Evolutionary conservation across 37 sponge, comb jelly and placozoan genomes (phyloP).

Genomic region (Sycon ciliatum): DNA sequence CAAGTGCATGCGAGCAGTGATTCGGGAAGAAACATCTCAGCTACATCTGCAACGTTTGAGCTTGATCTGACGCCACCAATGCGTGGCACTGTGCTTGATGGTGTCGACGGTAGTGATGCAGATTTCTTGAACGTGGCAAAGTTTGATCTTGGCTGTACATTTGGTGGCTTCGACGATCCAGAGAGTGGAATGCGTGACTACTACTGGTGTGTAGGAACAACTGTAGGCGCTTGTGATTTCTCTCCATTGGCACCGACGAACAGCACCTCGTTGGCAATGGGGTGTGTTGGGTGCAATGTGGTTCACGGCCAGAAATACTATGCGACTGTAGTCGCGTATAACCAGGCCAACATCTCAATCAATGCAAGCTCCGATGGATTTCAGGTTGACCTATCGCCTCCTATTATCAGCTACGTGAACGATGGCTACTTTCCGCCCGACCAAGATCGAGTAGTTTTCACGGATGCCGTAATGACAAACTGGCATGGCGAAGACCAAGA

Average conservation of each 20-base stretch:
- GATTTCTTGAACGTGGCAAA: not conserved
- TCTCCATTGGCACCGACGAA: not conserved
- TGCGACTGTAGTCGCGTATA: not conserved
- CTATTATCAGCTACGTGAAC: not conserved
- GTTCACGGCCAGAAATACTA: not conserved
- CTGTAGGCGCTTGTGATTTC: not conserved
- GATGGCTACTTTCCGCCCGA: not conserved
- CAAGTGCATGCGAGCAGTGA: not conserved
- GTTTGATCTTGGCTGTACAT: not conserved
- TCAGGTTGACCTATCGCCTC: not conserved
- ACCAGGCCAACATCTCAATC: not conserved
- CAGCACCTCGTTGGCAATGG: not conserved
- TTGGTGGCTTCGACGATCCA: not conserved
- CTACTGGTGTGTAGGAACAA: constrained; percentile 3
- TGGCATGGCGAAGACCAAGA: constrained; percentile 16
- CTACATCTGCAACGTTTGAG: not conserved
- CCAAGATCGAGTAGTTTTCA: constrained; percentile 34
- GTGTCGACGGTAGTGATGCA: not conserved
- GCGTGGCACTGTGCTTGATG: not conserved
- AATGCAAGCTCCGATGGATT: not conserved
- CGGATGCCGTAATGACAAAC: not conserved
- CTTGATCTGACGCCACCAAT: not conserved
- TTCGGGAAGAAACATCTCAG: not conserved
- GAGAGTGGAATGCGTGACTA: not conserved
- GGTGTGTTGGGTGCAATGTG: not conserved